Base-by-base conservation (phyloP, 2,113 vertebrate species). In the Eolophus roseicapilla region DNA sequence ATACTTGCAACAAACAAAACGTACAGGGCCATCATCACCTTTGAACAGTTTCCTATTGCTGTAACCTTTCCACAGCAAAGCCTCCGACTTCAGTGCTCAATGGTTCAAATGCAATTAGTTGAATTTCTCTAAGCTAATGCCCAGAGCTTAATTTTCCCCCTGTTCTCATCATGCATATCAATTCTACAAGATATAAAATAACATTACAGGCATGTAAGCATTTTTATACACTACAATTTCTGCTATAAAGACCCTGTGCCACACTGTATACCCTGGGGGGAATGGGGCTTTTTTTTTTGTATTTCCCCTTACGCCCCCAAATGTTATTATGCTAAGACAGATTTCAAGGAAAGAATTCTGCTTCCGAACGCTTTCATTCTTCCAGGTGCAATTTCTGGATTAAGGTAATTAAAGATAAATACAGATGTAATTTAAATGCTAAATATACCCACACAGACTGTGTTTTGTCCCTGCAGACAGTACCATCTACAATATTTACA, bases 401-500 rank as follows among this genome's bases (percentile, higher is more conserved):
- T 82, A 90, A 87, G 29, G 73, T 91, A 94, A 82, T 82, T 84
- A 93, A 79, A 90, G 43, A 90, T 53, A 93, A 95, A 90, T 73
- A 91, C 27, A 55, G 65, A 57, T 35, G 47, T 37, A 70, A 75
- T 68, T 87, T 85, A 79, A 90, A 75, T 44, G 65, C 74, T 91
- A 91, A 95, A 74, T 71, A n/a, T 55, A 84, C 27, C 57, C 2
- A 1, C 60, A 75, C 62, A 90, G 85, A 39, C 29, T 76, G 55
- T 90, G 65, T 63, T 85, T 94, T 76, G 87, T 46, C 44, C 47
- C 82, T 35, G 60, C 89, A 92, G 50, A 89, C 1, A 92, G 50
- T 1, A 74, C 16, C 24, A 70, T 0, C 1, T 53, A 71, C 52
- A 94, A 9, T 68, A 82, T 93, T 91, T 85, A 76, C 92, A 96